Conservation (phyloP, 2,888 invertebrate species). For the Phytoseiulus persimilis region DNA sequence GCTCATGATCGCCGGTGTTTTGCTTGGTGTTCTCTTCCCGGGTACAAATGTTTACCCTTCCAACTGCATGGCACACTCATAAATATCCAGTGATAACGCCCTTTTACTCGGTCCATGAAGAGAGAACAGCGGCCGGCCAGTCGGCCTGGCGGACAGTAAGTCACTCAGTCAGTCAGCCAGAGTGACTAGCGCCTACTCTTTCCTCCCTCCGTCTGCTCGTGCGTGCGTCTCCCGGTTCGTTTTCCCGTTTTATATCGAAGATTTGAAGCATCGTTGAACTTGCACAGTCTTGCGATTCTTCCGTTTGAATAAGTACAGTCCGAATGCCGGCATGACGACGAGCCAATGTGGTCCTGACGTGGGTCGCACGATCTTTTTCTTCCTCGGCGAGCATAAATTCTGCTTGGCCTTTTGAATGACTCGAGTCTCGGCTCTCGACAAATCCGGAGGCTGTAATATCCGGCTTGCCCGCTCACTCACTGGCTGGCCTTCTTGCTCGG, state of each 20-base stretch:
- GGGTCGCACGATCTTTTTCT: background rate
- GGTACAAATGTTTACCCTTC: conserved; percentile 5
- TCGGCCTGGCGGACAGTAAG: background rate
- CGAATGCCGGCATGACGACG: background rate
- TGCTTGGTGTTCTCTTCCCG: background rate
- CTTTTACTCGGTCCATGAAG: background rate
- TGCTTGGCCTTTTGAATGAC: background rate
- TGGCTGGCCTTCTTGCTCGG: background rate
- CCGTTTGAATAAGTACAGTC: background rate
- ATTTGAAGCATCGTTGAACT: background rate
- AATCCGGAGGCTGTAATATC: background rate
- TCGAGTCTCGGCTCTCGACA: background rate
- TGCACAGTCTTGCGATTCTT: background rate
- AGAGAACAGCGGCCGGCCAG: background rate
- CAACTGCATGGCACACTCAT: conserved; percentile 5
- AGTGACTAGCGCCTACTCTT: background rate
- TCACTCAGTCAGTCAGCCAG: background rate
- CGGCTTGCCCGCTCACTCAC: background rate
- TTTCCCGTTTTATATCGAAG: background rate
- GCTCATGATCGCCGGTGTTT: conserved; percentile 5
- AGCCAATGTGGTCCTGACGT: background rate
- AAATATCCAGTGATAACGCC: conserved; percentile 5
- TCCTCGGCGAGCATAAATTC: background rate
- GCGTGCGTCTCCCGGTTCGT: background rate
- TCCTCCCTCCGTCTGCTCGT: background rate